Conservation (phyloP, 1,140 invertebrate species). For the Druon quercuslanigerum region DNA sequence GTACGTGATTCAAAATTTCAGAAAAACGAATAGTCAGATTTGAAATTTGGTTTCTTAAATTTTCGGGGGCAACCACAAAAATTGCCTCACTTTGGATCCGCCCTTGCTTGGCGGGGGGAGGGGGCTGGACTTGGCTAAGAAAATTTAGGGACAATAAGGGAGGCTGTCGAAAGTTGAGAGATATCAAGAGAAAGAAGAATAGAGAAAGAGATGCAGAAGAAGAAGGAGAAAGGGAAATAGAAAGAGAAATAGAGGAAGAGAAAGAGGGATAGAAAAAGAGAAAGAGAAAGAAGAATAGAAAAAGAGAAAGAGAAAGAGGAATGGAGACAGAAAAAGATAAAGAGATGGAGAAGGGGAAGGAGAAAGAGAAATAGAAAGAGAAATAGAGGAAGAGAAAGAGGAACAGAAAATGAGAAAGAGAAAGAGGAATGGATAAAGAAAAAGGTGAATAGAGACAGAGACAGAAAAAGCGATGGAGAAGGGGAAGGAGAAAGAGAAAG, state of each 20-base stretch:
- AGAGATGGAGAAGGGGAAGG: slow-evolving; percentile 36
- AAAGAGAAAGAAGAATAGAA: slow-evolving; percentile 27
- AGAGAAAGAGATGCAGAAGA: slow-evolving; percentile 34
- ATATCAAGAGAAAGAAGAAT: slow-evolving; percentile 38
- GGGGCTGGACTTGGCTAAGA: slow-evolving; percentile 29
- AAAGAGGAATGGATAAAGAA: too few relatives aligned
- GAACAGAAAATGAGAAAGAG: too few relatives aligned
- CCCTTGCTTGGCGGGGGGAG: slow-evolving; percentile 36
- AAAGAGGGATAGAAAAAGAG: neutral
- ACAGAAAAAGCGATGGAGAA: too few relatives aligned
- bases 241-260: slow-evolving; percentile 42
- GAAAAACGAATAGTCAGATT: too few relatives aligned
- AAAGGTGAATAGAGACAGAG: neutral
- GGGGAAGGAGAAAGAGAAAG: too few relatives aligned
- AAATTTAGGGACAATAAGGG: slow-evolving; percentile 22
- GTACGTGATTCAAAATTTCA: too few relatives aligned
- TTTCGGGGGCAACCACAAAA: too few relatives aligned
- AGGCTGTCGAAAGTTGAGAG: slow-evolving; percentile 40
- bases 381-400: slow-evolving; percentile 37
- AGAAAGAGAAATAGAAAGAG: slow-evolving; percentile 37
- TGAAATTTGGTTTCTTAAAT: too few relatives aligned
- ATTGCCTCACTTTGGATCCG: too few relatives aligned
- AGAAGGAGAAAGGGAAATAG: slow-evolving; percentile 10
- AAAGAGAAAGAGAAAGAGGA: slow-evolving; percentile 43
- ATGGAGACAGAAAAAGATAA: slow-evolving; percentile 14